Evolutionary conservation across 2,888 invertebrate species (phyloP), one percentile per base, ranked within the genome.

Genomic region (Melanargia galathea): DNA sequence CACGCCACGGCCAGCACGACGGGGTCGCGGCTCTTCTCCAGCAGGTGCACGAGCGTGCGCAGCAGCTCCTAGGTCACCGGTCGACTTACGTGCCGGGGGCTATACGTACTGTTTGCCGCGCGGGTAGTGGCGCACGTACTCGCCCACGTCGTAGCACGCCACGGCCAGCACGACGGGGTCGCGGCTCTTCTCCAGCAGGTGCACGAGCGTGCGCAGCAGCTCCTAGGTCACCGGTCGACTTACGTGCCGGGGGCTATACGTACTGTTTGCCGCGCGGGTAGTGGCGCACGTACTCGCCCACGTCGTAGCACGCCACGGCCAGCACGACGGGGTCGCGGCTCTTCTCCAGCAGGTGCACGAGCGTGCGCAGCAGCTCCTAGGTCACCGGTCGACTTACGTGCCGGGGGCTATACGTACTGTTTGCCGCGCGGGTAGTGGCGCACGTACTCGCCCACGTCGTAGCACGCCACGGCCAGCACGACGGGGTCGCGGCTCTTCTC

Each of bases 371-470:
- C 40, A 40, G 16, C 4, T n/a, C 40, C 40, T n/a, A n/a, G n/a
- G n/a, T n/a, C n/a, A n/a, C n/a, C n/a, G n/a, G n/a, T n/a, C n/a
- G n/a, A n/a, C n/a, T n/a, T n/a, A n/a, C n/a, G n/a, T n/a, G n/a
- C n/a, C n/a, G n/a, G n/a, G n/a, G n/a, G n/a, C n/a, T n/a, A n/a
- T 16, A 93, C 96, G 92, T 85, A 99, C 99, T 97, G 96, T 90
- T 99, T 99, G 78, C 99, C 99, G 79, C 99, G 94, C 22, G 99
- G 98, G 92, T 99, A 99, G 89, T 99, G 99, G 69, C 99, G 95
- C 46, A 99, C 99, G 88, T 99, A 99, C 92, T 99, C 99, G 62
- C 99, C 99, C 75, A 99, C 95, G 90, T 99, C 99, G 86, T 98
- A 99, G 82, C 98, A 97, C 57, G 99, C 99, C 13, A 99, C 99